Evolutionary conservation across 2,797 vertebrate genomes (phyloP), one percentile per base, ranked within the genome.

Genomic region (Thunnus albacares): DNA sequence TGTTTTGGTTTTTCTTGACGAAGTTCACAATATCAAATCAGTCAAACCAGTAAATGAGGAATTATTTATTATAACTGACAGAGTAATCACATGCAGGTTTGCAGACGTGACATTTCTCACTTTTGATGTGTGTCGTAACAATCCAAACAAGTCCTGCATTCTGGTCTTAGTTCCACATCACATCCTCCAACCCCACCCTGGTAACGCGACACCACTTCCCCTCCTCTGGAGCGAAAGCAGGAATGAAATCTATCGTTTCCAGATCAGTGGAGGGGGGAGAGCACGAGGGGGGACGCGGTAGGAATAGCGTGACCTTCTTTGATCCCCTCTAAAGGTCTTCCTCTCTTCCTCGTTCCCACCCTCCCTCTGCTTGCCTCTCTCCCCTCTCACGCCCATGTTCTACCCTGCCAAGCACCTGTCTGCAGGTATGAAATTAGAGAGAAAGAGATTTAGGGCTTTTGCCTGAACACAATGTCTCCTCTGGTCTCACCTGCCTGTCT

Each of bases 371-470:
- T 69, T 43, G 18, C 33, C 79, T 86, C 58, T 55, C 78, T 60
- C 66, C 20, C 33, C 66, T 75, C 85, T 81, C 66, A 53, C 24
- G 52, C 57, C 72, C 76, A 72, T 64, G 72, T 82, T 74, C 62
- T 77, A 80, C 82, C 82, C 87, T 94, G 92, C 94, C 94, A 94
- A 94, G 85, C 95, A 95, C 94, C 94, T 95, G 94, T 94, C 92
- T 73, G 26, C 93, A 94, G 94, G 92, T 94, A 93, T 90, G 91
- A 94, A 92, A 94, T 92, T 80, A 90, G 75, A 80, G 71, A 80
- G 80, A 87, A 65, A 80, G 65, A 83, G 77, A 84, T 79, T 77
- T 53, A 6, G 64, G 56, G 71, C 65, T 77, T 82, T 86, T 83
- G 52, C 71, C 79, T 85, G 56, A 81, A 74, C 79, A 88, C 75